A percentile compares a stretch with the other conserved stretches of the same genome.
phyloP scores from a whole-genome alignment of 2,888 invertebrate species.

The Idaea aversata region DNA sequence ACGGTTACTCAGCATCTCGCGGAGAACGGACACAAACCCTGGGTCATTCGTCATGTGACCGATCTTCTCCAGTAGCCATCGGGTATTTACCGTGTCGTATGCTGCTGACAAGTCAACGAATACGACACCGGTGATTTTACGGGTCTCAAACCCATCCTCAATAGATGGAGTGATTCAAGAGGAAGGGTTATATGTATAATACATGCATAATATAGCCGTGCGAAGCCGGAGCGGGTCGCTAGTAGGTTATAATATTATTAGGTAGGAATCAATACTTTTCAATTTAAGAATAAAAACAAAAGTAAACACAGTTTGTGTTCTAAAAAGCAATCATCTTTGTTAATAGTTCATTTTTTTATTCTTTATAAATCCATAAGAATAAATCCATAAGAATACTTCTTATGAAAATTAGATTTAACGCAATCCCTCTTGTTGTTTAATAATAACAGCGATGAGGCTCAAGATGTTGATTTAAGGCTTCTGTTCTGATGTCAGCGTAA shows the following conservation, averaged over 20 bases:
- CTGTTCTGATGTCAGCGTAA: conserved; percentile 14
- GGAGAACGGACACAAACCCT: too few relatives aligned
- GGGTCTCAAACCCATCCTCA: too few relatives aligned
- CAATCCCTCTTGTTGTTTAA: conserved; percentile 29
- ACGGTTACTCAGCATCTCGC: too few relatives aligned
- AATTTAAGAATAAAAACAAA: not conserved
- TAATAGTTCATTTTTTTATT: not conserved
- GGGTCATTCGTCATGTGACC: too few relatives aligned
- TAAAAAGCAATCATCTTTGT: not conserved
- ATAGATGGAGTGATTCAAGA: too few relatives aligned
- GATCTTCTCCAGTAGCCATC: too few relatives aligned
- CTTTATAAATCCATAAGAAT: not conserved
- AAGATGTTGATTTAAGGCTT: conserved; percentile 34
- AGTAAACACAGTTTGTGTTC: not conserved
- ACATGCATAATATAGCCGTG: too few relatives aligned
- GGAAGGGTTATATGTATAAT: too few relatives aligned
- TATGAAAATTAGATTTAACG: conserved; percentile 46
- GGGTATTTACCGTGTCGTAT: too few relatives aligned
- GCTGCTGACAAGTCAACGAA: too few relatives aligned
- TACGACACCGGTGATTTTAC: too few relatives aligned
- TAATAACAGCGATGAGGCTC: conserved; percentile 37
- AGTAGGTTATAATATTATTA: not conserved
- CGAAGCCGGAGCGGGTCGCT: too few relatives aligned
- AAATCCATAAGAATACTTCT: conserved; percentile 5
- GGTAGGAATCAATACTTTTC: not conserved